phyloP scores from a whole-genome alignment of 2,888 invertebrate species.

The Agriopis leucophaearia region DNA sequence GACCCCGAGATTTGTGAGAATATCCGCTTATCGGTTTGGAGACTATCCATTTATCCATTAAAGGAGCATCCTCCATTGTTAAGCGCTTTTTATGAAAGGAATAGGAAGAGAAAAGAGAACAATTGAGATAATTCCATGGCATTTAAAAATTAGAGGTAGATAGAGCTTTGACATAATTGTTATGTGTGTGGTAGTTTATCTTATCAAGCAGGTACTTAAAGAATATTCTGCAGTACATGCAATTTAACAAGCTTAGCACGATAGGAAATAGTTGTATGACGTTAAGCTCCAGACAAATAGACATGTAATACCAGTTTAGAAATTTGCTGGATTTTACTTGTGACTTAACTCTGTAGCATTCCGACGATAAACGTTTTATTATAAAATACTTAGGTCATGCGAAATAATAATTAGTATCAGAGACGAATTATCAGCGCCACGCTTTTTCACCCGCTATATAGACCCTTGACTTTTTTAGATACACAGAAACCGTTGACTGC shows the following conservation, averaged over 20 bases:
- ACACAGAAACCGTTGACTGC: too few relatives aligned
- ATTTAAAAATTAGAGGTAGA: not conserved
- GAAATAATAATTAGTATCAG: too few relatives aligned
- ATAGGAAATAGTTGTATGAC: constrained; percentile 23
- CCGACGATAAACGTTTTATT: not conserved
- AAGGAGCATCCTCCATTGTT: not conserved
- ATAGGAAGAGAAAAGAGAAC: not conserved
- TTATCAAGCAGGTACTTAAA: not conserved
- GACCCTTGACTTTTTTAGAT: too few relatives aligned
- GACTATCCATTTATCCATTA: constrained; percentile 13
- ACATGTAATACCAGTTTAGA: constrained; percentile 17
- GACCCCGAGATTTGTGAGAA: constrained; percentile 49
- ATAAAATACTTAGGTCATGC: too few relatives aligned
- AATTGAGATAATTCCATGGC: not conserved
- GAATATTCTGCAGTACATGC: not conserved
- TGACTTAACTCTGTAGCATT: not conserved
- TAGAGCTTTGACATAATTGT: not conserved
- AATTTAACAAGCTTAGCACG: constrained; percentile 11
- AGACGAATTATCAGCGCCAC: too few relatives aligned
- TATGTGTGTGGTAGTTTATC: too few relatives aligned
- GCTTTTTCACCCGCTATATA: too few relatives aligned
- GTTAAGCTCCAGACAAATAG: constrained; percentile 21
- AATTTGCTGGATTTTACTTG: constrained; percentile 1
- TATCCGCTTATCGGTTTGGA: constrained; percentile 21
- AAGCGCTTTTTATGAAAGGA: not conserved